These are phyloP conservation scores for Sminthopsis crassicaudata DNA, from an alignment of 2,113 vertebrate genomes.

Conservation along the genomic window DNA sequence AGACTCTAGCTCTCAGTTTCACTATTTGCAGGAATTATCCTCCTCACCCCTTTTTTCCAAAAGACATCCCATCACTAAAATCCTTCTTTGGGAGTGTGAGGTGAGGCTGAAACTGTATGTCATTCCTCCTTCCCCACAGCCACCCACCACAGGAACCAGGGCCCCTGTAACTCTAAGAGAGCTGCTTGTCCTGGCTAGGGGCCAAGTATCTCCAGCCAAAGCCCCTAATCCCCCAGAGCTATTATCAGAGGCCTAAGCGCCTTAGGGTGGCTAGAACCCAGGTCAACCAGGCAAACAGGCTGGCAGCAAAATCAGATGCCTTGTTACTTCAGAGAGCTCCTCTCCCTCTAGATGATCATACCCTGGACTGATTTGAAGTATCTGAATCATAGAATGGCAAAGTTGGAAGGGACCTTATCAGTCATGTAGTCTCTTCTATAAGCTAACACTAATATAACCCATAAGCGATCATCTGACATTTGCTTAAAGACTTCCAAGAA, in stretches of 20 bases:
- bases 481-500: neutral
- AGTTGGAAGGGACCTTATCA: neutral
- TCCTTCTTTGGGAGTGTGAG: neutral
- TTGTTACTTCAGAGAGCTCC: neutral
- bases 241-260: conserved; percentile 86
- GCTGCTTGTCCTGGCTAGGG: conserved; percentile 38
- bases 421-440: neutral
- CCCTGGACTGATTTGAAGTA: neutral
- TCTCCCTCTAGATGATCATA: neutral
- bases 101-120: neutral
- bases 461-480: neutral
- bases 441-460: neutral
- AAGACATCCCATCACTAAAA: neutral
- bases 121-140: neutral
- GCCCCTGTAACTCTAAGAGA: conserved; percentile 15
- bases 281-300: conserved; percentile 26
- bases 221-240: conserved; percentile 82
- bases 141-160: neutral
- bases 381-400: conserved; percentile 30
- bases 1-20: neutral
- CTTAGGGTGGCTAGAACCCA: conserved; percentile 77
- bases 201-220: conserved; percentile 51
- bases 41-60: neutral
- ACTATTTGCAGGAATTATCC: neutral
- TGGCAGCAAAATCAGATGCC: conserved; percentile 64